Base-by-base conservation (phyloP, 2,113 vertebrate genomes). In the Phasianus colchicus region DNA sequence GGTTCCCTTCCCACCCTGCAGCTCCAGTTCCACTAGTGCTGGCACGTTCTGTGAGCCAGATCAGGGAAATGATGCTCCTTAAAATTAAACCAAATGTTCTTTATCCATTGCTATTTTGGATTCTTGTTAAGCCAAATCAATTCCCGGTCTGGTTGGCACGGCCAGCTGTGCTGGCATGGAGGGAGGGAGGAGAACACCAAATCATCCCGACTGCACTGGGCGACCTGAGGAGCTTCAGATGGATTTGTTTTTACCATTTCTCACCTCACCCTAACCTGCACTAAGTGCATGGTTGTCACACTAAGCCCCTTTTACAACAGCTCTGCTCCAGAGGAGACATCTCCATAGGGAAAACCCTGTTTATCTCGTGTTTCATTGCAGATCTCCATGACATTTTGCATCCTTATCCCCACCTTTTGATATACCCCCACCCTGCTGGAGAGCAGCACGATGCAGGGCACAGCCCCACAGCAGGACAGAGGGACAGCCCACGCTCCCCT, bases 281-380 rank as follows among this genome's bases (percentile, higher is more conserved):
- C 40, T 1, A 3, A 52, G 15, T 2, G 67, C 83, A 6, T 3
- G 11, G 71, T 22, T 43, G 29, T 45, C 72, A 74, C 27, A 2
- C 11, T 13, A 10, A 0, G 0, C 32, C 60, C 14, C 38, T 67
- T 40, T 27, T 14, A 55, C 42, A 11, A 0, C 0, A 0, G 0
- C n/a, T 2, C 1, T 1, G 36, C 24, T 11, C 42, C 85, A 72
- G 52, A 63, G 69, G 50, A 29, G 89, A 34, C 0, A 1, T 43
- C 42, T 67, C 40, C 57, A 55, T 43, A 25, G 52, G 43, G 38
- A 30, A 2, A 63, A 80, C 69, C 32, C 72, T 67, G 52, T 70
- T 88, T 25, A 29, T 81, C 76, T 15, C 4, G 13, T 5, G 6
- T 8, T 25, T 38, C 2, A 47, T 10, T 11, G 24, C 61, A 48